A percentile compares a stretch with the other conserved stretches of the same genome.
phyloP scores from a whole-genome alignment of 2,888 invertebrate species.

The Microctonus hyperodae region DNA sequence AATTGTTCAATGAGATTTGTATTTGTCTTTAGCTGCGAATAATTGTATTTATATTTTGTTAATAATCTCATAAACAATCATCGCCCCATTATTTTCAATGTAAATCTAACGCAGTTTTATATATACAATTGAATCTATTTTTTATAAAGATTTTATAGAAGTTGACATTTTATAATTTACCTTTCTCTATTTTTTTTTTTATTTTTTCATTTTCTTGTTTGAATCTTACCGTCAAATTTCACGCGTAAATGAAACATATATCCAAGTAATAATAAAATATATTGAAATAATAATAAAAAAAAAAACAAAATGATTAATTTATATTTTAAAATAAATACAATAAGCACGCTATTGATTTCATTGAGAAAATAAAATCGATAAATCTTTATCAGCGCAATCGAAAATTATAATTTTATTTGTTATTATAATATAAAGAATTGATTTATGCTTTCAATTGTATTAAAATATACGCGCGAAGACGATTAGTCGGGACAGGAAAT shows the following conservation, averaged over 20 bases:
- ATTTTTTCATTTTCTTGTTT: conserved; percentile 13
- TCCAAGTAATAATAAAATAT: background rate
- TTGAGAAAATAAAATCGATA: too few species aligned
- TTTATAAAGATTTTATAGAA: conserved; percentile 33
- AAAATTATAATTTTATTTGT: too few species aligned
- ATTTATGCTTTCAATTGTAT: too few species aligned
- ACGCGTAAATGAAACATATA: background rate
- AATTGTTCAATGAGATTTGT: background rate
- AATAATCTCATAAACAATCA: conserved; percentile 5
- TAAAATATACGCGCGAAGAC: too few species aligned
- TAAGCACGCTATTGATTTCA: background rate
- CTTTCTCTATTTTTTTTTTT: conserved; percentile 33
- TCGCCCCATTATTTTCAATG: conserved; percentile 2
- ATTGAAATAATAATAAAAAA: background rate
- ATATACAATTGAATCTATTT: conserved; percentile 35
- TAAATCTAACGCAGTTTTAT: conserved; percentile 18
- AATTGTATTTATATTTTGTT: background rate
- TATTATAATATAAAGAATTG: too few species aligned
- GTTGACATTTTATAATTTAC: conserved; percentile 25
- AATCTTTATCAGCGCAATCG: too few species aligned
- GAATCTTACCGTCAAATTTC: background rate
- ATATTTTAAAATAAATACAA: conserved; percentile 4
- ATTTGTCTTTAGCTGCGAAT: background rate
- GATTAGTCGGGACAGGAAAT: too few species aligned
- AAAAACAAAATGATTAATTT: too few species aligned